Evolutionary conservation across 2,113 vertebrate species (phyloP).

Genomic region (Chloebia gouldiae): DNA sequence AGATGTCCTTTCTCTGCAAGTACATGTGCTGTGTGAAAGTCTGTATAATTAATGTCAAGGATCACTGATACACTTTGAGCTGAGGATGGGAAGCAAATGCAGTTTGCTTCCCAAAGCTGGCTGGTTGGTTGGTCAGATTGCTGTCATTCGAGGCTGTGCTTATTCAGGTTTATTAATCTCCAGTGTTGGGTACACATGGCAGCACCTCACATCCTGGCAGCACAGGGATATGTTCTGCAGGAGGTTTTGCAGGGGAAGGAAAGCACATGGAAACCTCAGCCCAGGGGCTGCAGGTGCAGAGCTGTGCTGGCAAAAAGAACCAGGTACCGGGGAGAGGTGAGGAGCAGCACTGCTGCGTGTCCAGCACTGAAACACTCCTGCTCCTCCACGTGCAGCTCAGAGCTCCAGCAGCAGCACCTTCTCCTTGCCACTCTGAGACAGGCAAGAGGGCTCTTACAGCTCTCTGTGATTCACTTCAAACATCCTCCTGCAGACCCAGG

Average conservation of each 20-base stretch:
- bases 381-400: neutral
- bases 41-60: neutral
- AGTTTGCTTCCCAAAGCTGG: neutral
- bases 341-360: accelerated
- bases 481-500: neutral
- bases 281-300: neutral
- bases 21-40: neutral
- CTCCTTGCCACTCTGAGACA: neutral
- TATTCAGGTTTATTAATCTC: neutral
- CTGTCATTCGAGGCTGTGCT: neutral
- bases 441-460: neutral
- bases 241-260: neutral
- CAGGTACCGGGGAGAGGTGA: neutral
- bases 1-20: neutral
- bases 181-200: accelerated
- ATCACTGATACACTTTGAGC: neutral
- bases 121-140: neutral
- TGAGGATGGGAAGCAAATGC: neutral
- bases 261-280: neutral
- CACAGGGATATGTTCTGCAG: neutral
- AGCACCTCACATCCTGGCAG: neutral
- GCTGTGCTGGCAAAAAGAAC: neutral
- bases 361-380: neutral
- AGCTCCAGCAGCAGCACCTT: neutral
- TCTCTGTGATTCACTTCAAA: neutral